Conservation (phyloP, 1,140 invertebrate genomes). For the Megalonaias nervosa region DNA sequence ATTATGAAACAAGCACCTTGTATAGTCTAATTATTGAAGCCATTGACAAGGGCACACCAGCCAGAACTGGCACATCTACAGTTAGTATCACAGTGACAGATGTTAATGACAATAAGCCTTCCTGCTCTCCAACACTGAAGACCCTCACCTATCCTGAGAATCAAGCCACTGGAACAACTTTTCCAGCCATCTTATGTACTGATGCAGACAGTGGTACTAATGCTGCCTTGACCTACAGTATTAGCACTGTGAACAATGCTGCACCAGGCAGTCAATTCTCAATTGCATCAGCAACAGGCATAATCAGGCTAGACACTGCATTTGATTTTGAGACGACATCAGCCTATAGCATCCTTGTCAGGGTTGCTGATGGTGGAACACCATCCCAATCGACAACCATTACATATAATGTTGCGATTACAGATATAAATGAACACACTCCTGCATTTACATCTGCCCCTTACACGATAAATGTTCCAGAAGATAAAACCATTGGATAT, state of each 20-base stretch:
- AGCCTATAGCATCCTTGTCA: constrained; percentile 22
- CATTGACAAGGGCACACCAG: constrained; percentile 17
- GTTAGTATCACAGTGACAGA: constrained; percentile 44
- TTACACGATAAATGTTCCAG: constrained; percentile 21
- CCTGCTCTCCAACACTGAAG: constrained; percentile 27
- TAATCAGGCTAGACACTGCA: constrained; percentile 17
- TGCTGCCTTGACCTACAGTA: constrained; percentile 36
- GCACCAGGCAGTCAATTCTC: constrained; percentile 15
- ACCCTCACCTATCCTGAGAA: constrained; percentile 33
- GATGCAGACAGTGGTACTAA: constrained; percentile 42
- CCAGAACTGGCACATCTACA: constrained; percentile 33
- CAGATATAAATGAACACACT: constrained; percentile 23
- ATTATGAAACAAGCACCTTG: constrained; percentile 12
- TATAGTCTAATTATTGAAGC: constrained; percentile 16
- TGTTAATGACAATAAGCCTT: constrained; percentile 49
- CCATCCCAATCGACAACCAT: constrained; percentile 29
- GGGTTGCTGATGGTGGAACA: constrained; percentile 24
- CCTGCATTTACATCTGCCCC: constrained; percentile 12
- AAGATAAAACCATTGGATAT: constrained; percentile 29
- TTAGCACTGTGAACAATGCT: constrained; percentile 38
- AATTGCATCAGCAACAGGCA: constrained; percentile 17
- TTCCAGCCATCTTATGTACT: constrained; percentile 38
- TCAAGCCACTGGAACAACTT: constrained; percentile 9
- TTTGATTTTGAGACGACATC: constrained; percentile 49
- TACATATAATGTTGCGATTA: constrained; percentile 27